Percentiles rank a stretch among this genome's conserved stretches.
Evolutionary conservation across 2,113 vertebrate species (phyloP).

Genomic region (Tapirus terrestris): DNA sequence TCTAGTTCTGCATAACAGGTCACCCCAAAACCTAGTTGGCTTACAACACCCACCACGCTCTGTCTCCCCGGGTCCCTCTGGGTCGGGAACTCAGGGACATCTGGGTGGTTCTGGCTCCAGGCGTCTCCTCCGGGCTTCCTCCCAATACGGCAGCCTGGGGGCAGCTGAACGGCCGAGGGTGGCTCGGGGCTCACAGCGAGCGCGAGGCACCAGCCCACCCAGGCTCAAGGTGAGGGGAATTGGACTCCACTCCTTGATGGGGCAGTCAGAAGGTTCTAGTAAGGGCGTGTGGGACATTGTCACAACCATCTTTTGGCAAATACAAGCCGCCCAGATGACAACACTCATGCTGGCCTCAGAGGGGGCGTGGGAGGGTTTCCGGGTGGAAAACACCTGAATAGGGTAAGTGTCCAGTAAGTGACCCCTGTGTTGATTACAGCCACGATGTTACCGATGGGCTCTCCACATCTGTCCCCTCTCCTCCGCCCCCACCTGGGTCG

Average conservation of each 20-base stretch:
- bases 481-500: neutral
- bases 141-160: rapidly evolving
- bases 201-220: neutral
- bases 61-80: rapidly evolving
- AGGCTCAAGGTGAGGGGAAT: neutral
- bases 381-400: neutral
- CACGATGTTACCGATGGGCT: too few species aligned
- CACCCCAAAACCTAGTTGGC: neutral
- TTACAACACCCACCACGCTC: rapidly evolving
- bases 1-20: neutral
- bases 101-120: neutral
- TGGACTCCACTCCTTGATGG: neutral
- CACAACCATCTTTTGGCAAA: neutral
- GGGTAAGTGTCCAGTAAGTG: neutral
- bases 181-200: rapidly evolving
- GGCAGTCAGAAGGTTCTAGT: neutral
- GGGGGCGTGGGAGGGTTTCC: neutral
- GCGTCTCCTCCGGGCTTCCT: neutral
- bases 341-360: neutral
- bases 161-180: rapidly evolving
- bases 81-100: neutral
- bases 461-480: neutral
- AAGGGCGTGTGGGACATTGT: neutral
- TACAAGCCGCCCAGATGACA: neutral
- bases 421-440: rapidly evolving